Evolutionary conservation across 2,888 invertebrate species (phyloP), one percentile per base, ranked within the genome.

Genomic region (Zaprionus obscuricornis): DNA sequence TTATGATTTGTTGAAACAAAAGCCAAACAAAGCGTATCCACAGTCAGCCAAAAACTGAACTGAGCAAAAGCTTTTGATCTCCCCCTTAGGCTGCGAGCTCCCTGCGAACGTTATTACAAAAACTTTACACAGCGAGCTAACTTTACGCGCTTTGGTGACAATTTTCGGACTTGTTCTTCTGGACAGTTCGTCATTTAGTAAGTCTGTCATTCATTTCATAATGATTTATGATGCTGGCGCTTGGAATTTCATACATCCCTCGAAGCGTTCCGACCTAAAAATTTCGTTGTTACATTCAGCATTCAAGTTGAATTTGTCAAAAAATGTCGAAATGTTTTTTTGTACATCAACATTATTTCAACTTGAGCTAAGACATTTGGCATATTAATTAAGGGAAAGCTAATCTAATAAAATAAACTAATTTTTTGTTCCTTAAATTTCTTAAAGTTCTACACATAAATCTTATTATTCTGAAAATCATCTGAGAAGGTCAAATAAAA

Each of bases 1-100:
- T 75, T 64, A 81, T 76, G 84, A 64, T 75, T 69, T 77, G 66
- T 75, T 67, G 75, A 56, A 51, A 57, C 58, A 52, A 57, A 45
- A 50, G 33, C 11, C 47, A 36, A 56, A 43, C 58, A 18, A 16
- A 24, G 31, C 49, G 7, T 54, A 51, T 47, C 39, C 39, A n/a
- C 50, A 36, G 10, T 18, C n/a, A 36, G 18, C 11, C 13, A n/a
- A 14, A 36, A n/a, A n/a, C n/a, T n/a, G n/a, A n/a, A 20, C 10
- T 47, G 45, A 46, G 45, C 42, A 52, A 58, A 55, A 40, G 22
- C 42, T 7, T 7, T 7, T 7, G 22, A 10, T 13, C 11, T 24
- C 10, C 34, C 16, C 18, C 43, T 20, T 26, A 18, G 22, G 18
- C 18, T 40, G 27, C 6, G 6, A 11, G 24, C 26, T n/a, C 8